Conservation (phyloP, 2,113 vertebrate species). For the Anarhynchus alexandrinus region DNA sequence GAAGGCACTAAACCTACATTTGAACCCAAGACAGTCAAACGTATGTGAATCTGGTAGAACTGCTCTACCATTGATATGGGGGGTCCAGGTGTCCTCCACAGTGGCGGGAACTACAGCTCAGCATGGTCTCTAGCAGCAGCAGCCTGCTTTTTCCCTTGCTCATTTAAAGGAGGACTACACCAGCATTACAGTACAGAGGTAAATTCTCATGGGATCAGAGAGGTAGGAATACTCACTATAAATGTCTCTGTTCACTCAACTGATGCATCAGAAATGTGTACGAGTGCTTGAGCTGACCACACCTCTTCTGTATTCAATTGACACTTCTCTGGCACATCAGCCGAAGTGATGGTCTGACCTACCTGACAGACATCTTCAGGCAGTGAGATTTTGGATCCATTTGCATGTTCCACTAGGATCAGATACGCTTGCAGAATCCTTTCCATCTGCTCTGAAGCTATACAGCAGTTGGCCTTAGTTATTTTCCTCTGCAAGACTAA, state of each 20-base stretch:
- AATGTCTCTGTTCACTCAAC: neutral
- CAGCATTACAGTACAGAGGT: neutral
- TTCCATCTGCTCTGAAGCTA: constrained; percentile 82
- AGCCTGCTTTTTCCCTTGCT: neutral
- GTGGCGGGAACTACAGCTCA: neutral
- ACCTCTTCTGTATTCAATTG: neutral
- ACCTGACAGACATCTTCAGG: constrained; percentile 85
- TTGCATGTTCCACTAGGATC: constrained; percentile 78
- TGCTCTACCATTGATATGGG: neutral
- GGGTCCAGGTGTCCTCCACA: neutral
- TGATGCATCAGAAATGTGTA: neutral
- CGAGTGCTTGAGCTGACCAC: accelerated
- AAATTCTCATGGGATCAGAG: neutral
- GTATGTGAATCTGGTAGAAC: neutral
- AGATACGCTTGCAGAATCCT: constrained; percentile 83
- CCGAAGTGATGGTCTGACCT: neutral
- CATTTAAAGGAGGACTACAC: neutral
- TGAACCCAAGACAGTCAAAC: neutral
- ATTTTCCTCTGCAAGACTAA: constrained; percentile 67
- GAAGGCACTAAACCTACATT: neutral
- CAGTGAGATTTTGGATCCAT: constrained; percentile 84
- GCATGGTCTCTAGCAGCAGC: neutral
- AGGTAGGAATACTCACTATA: neutral
- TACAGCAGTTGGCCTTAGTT: constrained; percentile 24
- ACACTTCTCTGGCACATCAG: neutral